Evolutionary conservation across 2,888 invertebrate species (phyloP).

Genomic region (Trissonchulus latispiculum): DNA sequence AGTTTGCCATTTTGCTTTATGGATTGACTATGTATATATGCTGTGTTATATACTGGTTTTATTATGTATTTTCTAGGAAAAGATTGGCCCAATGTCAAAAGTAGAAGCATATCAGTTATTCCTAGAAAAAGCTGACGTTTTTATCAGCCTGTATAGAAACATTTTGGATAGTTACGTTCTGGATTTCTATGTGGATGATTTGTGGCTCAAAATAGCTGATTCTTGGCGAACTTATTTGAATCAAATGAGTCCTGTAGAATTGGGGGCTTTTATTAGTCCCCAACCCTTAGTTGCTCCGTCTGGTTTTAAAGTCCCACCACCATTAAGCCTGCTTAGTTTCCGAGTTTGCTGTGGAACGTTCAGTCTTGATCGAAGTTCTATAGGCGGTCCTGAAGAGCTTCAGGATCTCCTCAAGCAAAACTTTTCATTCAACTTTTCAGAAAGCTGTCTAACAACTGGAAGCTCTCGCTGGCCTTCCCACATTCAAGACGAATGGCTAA

Average conservation of each 20-base stretch:
- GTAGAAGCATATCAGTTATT: neutral
- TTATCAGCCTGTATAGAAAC: neutral
- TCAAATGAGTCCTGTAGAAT: neutral
- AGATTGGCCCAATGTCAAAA: neutral
- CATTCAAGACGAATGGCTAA: too few species aligned
- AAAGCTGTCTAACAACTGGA: too few species aligned
- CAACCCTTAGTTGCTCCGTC: neutral
- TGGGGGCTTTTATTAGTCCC: neutral
- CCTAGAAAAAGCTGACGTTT: too few species aligned
- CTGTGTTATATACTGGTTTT: too few species aligned
- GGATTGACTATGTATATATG: too few species aligned
- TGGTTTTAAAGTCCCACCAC: neutral
- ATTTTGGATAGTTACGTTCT: neutral
- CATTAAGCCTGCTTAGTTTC: neutral
- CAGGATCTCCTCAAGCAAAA: too few species aligned
- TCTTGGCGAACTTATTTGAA: neutral
- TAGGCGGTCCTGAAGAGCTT: too few species aligned
- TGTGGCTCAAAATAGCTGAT: neutral
- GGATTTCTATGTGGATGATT: slow-evolving; percentile 9
- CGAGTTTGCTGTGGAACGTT: neutral
- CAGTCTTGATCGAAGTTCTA: neutral
- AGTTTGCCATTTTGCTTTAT: too few species aligned
- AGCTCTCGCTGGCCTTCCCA: too few species aligned
- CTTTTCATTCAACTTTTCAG: too few species aligned
- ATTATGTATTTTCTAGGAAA: too few species aligned